phyloP scores from a whole-genome alignment of 2,113 vertebrate genomes.

The Seriola dumerili region DNA sequence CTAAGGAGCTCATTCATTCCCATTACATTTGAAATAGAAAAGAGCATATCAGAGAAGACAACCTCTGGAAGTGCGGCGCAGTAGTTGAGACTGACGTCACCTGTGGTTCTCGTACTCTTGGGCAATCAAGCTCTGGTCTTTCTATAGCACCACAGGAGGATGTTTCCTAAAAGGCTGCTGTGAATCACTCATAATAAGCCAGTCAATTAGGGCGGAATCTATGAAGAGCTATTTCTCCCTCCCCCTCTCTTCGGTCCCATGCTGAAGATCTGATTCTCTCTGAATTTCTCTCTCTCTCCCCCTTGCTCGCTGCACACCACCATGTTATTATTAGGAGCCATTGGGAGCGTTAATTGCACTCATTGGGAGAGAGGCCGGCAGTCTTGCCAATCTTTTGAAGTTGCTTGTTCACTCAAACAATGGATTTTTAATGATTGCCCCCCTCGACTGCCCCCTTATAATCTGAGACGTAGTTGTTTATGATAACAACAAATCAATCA shows the following conservation, averaged over 20 bases:
- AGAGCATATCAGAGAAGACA: neutral
- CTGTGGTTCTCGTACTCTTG: conserved; percentile 19
- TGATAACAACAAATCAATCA: conserved; percentile 71
- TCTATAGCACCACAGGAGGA: conserved; percentile 37
- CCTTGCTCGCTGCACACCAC: conserved; percentile 37
- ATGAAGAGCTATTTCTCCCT: conserved; percentile 47
- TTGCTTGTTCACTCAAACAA: conserved; percentile 66
- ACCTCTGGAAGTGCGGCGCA: neutral
- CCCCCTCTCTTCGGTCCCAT: conserved; percentile 10
- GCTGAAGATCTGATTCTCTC: conserved; percentile 43
- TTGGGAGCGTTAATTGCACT: conserved; percentile 76
- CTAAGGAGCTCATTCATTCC: neutral
- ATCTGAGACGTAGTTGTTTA: conserved; percentile 47
- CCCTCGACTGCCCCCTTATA: conserved; percentile 18
- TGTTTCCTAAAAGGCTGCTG: conserved; percentile 28
- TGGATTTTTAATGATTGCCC: conserved; percentile 78
- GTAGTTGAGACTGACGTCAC: neutral
- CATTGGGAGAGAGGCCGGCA: conserved; percentile 61
- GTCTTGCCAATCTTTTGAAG: conserved; percentile 75
- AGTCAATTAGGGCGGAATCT: conserved; percentile 50
- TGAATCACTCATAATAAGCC: conserved; percentile 60
- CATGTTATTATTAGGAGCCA: conserved; percentile 67
- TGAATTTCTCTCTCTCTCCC: conserved; percentile 30
- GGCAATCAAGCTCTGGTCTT: conserved; percentile 50
- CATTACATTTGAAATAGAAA: neutral